Percentiles rank a stretch among this genome's conserved stretches.
Conservation (phyloP, 2,888 invertebrate species). For the Epirrhoe alternata region DNA sequence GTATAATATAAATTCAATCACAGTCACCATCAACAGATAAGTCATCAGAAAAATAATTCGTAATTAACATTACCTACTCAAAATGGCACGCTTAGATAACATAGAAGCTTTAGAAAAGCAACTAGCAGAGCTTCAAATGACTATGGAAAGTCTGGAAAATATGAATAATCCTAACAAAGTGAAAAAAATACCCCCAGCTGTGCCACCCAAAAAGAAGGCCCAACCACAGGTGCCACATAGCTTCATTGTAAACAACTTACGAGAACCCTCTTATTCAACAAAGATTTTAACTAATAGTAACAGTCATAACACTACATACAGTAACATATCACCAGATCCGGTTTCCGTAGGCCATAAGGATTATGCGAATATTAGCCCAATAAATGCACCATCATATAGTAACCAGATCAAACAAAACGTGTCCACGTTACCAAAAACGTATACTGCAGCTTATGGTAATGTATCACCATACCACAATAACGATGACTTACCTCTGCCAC, state of each 20-base stretch:
- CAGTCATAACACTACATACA: conserved; percentile 68
- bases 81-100: conserved; percentile 76
- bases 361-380: conserved; percentile 70
- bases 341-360: conserved; percentile 58
- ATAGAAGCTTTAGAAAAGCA: conserved; percentile 89
- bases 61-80: conserved; percentile 15
- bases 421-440: conserved; percentile 54
- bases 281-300: conserved; percentile 61
- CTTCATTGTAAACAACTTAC: conserved; percentile 87
- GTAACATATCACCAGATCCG: conserved; percentile 53
- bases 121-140: conserved; percentile 88
- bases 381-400: conserved; percentile 51
- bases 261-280: conserved; percentile 91
- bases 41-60: neutral
- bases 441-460: conserved; percentile 86
- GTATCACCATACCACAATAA: conserved; percentile 66
- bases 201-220: conserved; percentile 92
- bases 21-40: neutral
- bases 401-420: conserved; percentile 55
- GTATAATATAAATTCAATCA: neutral
- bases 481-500: conserved; percentile 85
- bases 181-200: conserved; percentile 90
- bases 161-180: conserved; percentile 60
- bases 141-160: conserved; percentile 65
- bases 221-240: conserved; percentile 90